phyloP scores from a whole-genome alignment of 2,113 vertebrate genomes.

The Syrrhaptes paradoxus region DNA sequence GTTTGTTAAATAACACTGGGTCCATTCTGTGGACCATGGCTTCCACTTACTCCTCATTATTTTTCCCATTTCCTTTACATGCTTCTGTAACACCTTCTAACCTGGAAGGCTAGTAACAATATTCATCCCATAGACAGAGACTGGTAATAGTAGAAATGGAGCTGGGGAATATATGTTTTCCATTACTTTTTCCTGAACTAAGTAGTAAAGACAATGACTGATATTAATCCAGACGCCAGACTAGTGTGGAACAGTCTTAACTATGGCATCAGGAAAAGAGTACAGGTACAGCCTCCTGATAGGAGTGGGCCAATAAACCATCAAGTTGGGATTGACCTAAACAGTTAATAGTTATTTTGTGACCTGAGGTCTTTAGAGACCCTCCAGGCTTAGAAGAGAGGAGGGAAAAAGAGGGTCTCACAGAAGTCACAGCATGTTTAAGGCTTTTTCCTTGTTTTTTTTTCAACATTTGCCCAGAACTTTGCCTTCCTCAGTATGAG shows the following conservation, averaged over 20 bases:
- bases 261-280: background rate
- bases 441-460: background rate
- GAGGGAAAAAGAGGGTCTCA: background rate
- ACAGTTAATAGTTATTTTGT: background rate
- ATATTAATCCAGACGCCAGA: background rate
- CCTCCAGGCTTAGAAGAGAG: background rate
- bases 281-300: background rate
- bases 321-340: background rate
- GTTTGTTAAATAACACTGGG: background rate
- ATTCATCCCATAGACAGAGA: background rate
- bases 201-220: background rate
- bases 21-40: accelerated
- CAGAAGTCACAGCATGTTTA: background rate
- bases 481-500: background rate
- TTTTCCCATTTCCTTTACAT: background rate
- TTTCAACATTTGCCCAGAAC: background rate
- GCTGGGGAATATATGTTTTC: background rate
- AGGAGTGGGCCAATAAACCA: background rate
- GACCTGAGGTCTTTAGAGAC: background rate
- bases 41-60: background rate
- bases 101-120: background rate
- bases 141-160: background rate
- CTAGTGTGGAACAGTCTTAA: background rate
- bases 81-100: background rate
- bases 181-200: background rate